Conservation (phyloP, 1,140 invertebrate genomes). For the Cheumatopsyche charites region DNA sequence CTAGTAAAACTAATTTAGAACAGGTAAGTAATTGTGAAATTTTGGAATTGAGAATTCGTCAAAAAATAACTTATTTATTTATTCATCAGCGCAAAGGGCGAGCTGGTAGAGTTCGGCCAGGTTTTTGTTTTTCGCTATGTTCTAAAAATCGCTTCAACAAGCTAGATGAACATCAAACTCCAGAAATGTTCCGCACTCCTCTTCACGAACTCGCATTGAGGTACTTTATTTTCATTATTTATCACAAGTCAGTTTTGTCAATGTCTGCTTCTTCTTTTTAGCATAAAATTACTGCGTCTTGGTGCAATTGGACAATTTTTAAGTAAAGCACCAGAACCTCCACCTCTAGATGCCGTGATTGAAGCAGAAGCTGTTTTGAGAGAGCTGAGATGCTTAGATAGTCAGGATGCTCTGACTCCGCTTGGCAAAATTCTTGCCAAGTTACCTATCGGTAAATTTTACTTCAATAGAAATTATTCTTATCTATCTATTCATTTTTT, state of each 20-base stretch:
- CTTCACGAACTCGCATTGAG: slow-evolving; percentile 87
- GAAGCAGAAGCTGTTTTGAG: slow-evolving; percentile 78
- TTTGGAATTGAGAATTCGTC: neutral
- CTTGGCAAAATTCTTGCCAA: slow-evolving; percentile 91
- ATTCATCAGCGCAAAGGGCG: slow-evolving; percentile 77
- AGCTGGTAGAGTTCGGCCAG: slow-evolving; percentile 86
- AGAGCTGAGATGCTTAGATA: slow-evolving; percentile 89
- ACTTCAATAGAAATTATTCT: neutral
- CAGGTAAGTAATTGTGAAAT: slow-evolving; percentile 62
- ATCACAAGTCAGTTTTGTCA: neutral
- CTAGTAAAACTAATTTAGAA: slow-evolving; percentile 88
- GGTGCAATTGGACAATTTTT: slow-evolving; percentile 92
- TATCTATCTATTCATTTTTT: neutral
- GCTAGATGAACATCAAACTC: slow-evolving; percentile 89
- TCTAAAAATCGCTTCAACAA: slow-evolving; percentile 73
- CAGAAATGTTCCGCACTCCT: slow-evolving; percentile 95
- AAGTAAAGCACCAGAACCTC: slow-evolving; percentile 91
- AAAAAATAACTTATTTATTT: slow-evolving; percentile 18
- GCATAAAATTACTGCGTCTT: slow-evolving; percentile 80
- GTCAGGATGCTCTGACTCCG: slow-evolving; percentile 84
- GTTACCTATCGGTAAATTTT: slow-evolving; percentile 71
- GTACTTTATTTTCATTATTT: slow-evolving; percentile 38
- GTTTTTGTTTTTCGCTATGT: slow-evolving; percentile 90
- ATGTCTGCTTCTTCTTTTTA: slow-evolving; percentile 35
- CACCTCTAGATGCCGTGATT: slow-evolving; percentile 92